Evolutionary conservation across 2,888 invertebrate genomes (phyloP).

Genomic region (Epsilonema sp.): DNA sequence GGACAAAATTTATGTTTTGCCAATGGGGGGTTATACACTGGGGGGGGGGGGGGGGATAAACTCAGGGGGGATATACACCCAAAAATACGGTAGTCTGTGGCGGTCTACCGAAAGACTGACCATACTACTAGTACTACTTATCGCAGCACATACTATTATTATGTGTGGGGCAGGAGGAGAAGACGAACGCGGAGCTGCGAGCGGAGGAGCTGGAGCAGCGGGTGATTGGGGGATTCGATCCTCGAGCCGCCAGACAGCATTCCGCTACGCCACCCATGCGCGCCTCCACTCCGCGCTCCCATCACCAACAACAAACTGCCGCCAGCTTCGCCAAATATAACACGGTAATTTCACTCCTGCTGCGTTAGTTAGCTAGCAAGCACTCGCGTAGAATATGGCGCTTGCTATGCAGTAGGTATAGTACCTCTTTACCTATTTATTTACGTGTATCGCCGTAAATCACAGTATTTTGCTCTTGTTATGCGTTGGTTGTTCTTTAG

Average conservation of each 20-base stretch:
- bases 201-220: slow-evolving; percentile 92
- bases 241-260: background rate
- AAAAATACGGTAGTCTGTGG: too few species aligned
- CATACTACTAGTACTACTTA: too few species aligned
- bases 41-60: too few species aligned
- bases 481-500: too few species aligned
- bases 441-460: background rate
- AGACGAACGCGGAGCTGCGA: slow-evolving; percentile 58
- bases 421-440: background rate
- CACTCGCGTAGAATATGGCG: background rate
- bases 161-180: slow-evolving; percentile 97
- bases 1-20: too few species aligned
- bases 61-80: too few species aligned
- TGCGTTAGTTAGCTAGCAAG: background rate
- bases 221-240: slow-evolving; percentile 27
- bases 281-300: background rate
- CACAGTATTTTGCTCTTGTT: too few species aligned
- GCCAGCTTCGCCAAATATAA: slow-evolving; percentile 44
- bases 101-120: too few species aligned
- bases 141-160: too few species aligned
- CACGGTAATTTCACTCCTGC: slow-evolving; percentile 48
- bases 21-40: too few species aligned
- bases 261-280: background rate
- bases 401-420: background rate
- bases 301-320: background rate